These are phyloP conservation scores for Leptonema lineaticorne DNA, from an alignment of 1,140 invertebrate genomes.

Conservation along the genomic window DNA sequence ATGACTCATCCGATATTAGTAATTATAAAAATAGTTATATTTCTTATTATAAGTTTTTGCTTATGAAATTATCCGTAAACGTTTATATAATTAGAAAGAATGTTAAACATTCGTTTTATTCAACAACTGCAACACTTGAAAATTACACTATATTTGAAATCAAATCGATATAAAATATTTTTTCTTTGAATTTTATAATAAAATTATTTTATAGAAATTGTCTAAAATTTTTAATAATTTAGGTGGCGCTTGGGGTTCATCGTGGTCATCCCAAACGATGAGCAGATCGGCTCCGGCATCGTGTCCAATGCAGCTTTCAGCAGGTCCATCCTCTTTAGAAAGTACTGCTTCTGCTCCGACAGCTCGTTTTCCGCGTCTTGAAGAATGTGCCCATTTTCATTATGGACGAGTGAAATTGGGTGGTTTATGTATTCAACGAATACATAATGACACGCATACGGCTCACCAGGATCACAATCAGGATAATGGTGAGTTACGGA, in stretches of 20 bases:
- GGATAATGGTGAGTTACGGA: slow-evolving; percentile 24
- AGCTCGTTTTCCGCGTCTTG: slow-evolving; percentile 83
- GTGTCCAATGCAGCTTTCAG: not conserved
- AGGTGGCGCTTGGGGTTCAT: slow-evolving; percentile 19
- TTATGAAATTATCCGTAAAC: too few species aligned
- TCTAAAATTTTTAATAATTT: too few species aligned
- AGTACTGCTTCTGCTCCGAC: slow-evolving; percentile 43
- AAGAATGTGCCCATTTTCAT: slow-evolving; percentile 98
- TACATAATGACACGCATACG: slow-evolving; percentile 40
- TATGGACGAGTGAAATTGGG: slow-evolving; percentile 91
- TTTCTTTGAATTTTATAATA: not conserved
- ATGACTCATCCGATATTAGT: slow-evolving; percentile 34
- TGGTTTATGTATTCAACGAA: slow-evolving; percentile 61
- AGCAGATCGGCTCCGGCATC: slow-evolving; percentile 47
- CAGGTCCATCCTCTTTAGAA: slow-evolving; percentile 39
- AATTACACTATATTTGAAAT: too few species aligned
- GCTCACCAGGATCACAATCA: slow-evolving; percentile 3
- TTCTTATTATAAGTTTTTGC: not conserved
- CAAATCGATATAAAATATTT: not conserved
- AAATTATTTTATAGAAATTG: slow-evolving; percentile 2
- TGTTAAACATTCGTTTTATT: too few species aligned
- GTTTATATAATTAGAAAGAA: too few species aligned
- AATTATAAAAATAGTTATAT: slow-evolving; percentile 7
- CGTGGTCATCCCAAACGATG: slow-evolving; percentile 43
- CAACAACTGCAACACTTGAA: too few species aligned